Evolutionary conservation across 2,113 vertebrate species (phyloP).

Genomic region (Mugil cephalus): DNA sequence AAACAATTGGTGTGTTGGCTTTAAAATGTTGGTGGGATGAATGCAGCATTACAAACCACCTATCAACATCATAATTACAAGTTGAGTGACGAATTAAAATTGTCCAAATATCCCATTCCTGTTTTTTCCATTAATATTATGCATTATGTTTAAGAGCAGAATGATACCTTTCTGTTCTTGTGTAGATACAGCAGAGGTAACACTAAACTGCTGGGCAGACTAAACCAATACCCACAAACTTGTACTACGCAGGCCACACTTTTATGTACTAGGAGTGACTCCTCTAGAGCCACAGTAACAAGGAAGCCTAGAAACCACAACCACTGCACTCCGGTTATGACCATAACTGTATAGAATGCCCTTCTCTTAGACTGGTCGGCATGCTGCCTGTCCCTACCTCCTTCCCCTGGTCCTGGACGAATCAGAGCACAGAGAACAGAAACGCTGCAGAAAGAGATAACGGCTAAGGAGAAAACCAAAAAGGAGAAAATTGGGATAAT

Average conservation of each 20-base stretch:
- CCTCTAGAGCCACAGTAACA: rapidly evolving
- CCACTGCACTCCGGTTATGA: slow-evolving; percentile 2
- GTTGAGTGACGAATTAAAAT: too few species aligned
- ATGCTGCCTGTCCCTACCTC: background rate
- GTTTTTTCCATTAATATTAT: background rate
- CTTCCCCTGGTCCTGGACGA: slow-evolving; percentile 3
- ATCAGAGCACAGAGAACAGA: slow-evolving; percentile 28
- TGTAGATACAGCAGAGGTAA: slow-evolving; percentile 44
- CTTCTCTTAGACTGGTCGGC: slow-evolving; percentile 12
- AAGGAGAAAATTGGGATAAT: background rate
- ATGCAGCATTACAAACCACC: too few species aligned
- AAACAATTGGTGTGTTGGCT: too few species aligned
- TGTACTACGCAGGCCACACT: rapidly evolving
- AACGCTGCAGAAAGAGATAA: slow-evolving; percentile 6
- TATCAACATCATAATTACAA: too few species aligned
- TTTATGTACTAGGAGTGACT: rapidly evolving
- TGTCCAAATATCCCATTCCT: too few species aligned
- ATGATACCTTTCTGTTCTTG: background rate
- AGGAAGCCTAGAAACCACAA: background rate
- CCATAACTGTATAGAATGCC: slow-evolving; percentile 10
- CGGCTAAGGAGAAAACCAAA: background rate
- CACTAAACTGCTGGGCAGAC: slow-evolving; percentile 41
- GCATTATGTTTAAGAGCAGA: background rate
- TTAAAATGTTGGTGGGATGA: too few species aligned
- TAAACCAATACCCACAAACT: background rate